Evolutionary conservation across 2,113 vertebrate genomes (phyloP), one percentile per base, ranked within the genome.

Genomic region (Macrotis lagotis): DNA sequence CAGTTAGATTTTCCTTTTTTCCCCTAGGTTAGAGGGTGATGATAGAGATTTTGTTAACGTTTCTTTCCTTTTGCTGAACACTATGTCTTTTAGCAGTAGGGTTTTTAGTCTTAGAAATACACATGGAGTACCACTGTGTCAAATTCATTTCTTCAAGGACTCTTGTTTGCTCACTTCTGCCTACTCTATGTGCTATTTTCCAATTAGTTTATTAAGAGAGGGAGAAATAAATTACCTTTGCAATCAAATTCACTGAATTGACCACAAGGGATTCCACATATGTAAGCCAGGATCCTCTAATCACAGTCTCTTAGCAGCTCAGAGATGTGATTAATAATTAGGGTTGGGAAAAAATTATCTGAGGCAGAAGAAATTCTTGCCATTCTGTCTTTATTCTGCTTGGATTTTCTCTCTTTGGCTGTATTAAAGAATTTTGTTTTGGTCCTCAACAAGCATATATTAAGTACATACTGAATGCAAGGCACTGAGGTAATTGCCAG

Each of bases 211-310:
- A 92, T 92, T n/a, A 93, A 55, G 89, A 94, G 49, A 91, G 90
- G 92, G 92, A 93, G 74, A 94, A 93, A 95, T 92, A 92, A 95
- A 88, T 95, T 91, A 88, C 44, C 47, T 92, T 95, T 95, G 91
- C 91, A 14, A 95, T 92, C 95, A 89, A 95, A 94, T 93, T n/a
- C n/a, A 28, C n/a, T 95, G 51, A 94, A 89, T 48, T 91, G 48
- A 95, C 51, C 51, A 92, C 1, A 95, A 59, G 66, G 49, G 94
- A 66, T 48, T 95, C 8, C 66, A 89, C 31, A 52, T 51, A 91
- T 50, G 91, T 92, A 93, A 94, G 89, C 50, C 48, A 50, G 25
- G 89, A 90, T 50, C 89, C 47, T 94, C 88, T 88, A 83, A 53
- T 48, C 52, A 52, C 37, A 89, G 49, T 44, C 51, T 95, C 47